Conservation (phyloP, 1,140 invertebrate genomes). For the Plectrocnemia conspersa region DNA sequence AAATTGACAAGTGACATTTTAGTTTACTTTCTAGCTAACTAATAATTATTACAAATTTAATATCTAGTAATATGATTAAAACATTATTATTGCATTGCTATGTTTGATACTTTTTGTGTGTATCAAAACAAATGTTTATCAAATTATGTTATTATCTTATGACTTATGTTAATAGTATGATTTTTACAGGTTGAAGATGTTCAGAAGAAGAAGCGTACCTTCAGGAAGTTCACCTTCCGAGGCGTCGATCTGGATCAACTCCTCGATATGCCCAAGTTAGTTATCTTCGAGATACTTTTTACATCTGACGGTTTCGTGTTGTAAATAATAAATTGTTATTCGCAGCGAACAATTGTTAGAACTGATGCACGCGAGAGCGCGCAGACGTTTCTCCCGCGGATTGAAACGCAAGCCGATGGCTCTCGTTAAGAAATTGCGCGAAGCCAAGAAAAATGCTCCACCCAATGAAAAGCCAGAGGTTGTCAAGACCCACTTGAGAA, state of each 20-base stretch:
- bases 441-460: constrained; percentile 94
- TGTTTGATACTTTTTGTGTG: too few species aligned
- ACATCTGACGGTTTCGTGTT: not conserved
- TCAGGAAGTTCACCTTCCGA: constrained; percentile 98
- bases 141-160: too few species aligned
- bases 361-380: constrained; percentile 85
- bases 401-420: constrained; percentile 96
- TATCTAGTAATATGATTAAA: too few species aligned
- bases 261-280: constrained; percentile 96
- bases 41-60: too few species aligned
- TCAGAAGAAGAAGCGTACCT: constrained; percentile 96
- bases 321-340: constrained; percentile 6
- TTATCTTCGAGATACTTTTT: too few species aligned
- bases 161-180: too few species aligned
- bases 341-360: constrained; percentile 95
- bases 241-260: constrained; percentile 99
- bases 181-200: constrained; percentile 77
- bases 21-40: too few species aligned
- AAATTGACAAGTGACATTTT: too few species aligned
- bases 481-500: constrained; percentile 96
- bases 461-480: constrained; percentile 98
- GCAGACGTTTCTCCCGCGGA: constrained; percentile 91
- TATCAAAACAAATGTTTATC: too few species aligned
- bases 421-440: constrained; percentile 87
- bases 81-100: too few species aligned